Evolutionary conservation across 2,113 vertebrate genomes (phyloP).

Genomic region (Sander lucioperca): DNA sequence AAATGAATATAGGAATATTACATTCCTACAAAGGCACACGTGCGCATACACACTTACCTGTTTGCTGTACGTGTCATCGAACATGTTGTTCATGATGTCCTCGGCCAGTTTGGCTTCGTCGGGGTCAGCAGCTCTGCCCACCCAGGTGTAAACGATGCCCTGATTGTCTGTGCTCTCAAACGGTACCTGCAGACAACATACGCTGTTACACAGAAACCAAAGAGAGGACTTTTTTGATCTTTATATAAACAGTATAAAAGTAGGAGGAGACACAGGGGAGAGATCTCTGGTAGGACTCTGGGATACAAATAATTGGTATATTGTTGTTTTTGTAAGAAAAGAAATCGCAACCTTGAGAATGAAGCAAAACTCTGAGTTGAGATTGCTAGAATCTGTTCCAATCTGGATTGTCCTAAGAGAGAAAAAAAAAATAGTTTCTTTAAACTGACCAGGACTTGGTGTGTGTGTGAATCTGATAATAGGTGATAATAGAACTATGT

Average conservation of each 20-base stretch:
- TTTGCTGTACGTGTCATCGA: conserved; percentile 96
- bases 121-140: conserved; percentile 93
- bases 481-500: no score
- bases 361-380: conserved; percentile 98
- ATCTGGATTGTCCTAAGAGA: conserved; percentile 94
- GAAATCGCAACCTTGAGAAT: conserved; percentile 91
- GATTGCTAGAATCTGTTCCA: conserved; percentile 91
- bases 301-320: background rate
- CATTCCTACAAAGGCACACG: background rate
- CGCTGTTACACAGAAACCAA: background rate
- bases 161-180: conserved; percentile 99
- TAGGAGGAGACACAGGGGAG: no score
- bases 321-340: background rate
- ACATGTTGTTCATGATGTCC: conserved; percentile 98
- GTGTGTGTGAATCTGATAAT: background rate
- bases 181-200: conserved; percentile 87
- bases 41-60: conserved; percentile 87
- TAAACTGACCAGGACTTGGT: no score
- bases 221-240: background rate
- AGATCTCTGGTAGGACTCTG: background rate
- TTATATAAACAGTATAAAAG: background rate
- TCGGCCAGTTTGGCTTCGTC: conserved; percentile 96
- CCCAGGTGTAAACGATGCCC: conserved; percentile 98
- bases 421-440: no score
- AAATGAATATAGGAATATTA: no score